These are phyloP conservation scores for Pissodes strobi DNA, from an alignment of 1,140 invertebrate genomes.

Conservation along the genomic window DNA sequence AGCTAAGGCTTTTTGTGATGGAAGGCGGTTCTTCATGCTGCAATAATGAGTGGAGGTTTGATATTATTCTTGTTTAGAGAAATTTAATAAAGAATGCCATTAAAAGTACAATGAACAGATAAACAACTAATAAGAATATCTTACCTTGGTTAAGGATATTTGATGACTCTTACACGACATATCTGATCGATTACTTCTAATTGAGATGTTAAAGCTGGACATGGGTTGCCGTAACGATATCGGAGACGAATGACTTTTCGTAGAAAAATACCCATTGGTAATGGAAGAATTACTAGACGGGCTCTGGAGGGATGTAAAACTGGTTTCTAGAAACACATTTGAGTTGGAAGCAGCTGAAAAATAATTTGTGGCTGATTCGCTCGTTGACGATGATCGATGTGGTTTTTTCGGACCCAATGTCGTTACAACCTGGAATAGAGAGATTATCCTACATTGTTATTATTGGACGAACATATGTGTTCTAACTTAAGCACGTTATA, in stretches of 20 bases:
- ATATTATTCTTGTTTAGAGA: too few species aligned
- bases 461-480: too few species aligned
- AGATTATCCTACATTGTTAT: too few species aligned
- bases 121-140: neutral
- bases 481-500: too few species aligned
- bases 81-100: too few species aligned
- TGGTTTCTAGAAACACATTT: conserved; percentile 73
- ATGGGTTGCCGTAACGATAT: conserved; percentile 26
- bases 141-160: conserved; percentile 24
- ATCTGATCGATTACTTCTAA: conserved; percentile 28
- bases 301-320: conserved; percentile 70
- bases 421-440: conserved; percentile 71
- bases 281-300: conserved; percentile 59
- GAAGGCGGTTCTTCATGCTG: conserved; percentile 33
- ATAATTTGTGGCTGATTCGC: conserved; percentile 46
- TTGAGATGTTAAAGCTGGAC: conserved; percentile 20
- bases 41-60: neutral
- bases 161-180: conserved; percentile 36
- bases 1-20: conserved; percentile 44
- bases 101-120: too few species aligned
- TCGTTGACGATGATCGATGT: conserved; percentile 58
- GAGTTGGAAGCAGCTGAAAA: conserved; percentile 57
- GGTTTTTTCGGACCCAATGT: conserved; percentile 73
- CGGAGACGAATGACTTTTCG: conserved; percentile 51
- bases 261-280: conserved; percentile 52